Percentiles rank a stretch among this genome's conserved stretches.
Evolutionary conservation across 2,888 invertebrate species (phyloP).

Genomic region (Lasioglossum calceatum): DNA sequence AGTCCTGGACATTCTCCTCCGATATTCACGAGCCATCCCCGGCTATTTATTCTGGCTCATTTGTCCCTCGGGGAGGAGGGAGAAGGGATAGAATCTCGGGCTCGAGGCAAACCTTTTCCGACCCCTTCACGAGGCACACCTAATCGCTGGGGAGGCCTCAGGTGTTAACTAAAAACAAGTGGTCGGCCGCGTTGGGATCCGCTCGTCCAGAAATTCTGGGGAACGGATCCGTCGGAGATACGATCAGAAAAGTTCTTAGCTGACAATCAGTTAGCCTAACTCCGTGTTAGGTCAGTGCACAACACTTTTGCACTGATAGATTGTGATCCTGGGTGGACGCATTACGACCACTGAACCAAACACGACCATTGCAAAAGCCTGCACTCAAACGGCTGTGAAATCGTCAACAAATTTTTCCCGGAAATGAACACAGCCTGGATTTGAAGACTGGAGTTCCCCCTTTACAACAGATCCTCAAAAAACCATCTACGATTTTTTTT

Average conservation of each 20-base stretch:
- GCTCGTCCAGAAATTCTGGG: slow-evolving; percentile 46
- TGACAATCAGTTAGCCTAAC: neutral
- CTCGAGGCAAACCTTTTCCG: slow-evolving; percentile 18
- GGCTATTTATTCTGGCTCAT: slow-evolving; percentile 74
- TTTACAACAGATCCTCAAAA: neutral
- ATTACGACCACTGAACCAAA: no score
- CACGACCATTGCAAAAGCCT: no score
- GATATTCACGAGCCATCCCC: slow-evolving; percentile 65
- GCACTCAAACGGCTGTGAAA: neutral
- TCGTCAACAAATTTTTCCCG: neutral
- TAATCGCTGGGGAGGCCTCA: slow-evolving; percentile 55
- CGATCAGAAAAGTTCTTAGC: neutral
- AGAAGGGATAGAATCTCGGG: slow-evolving; percentile 4
- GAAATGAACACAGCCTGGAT: neutral
- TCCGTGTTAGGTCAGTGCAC: no score
- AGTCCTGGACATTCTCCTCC: slow-evolving; percentile 69
- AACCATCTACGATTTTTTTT: neutral
- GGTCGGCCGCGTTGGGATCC: slow-evolving; percentile 53
- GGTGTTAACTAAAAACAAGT: slow-evolving; percentile 75
- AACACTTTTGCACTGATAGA: no score
- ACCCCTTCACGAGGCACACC: slow-evolving; percentile 34
- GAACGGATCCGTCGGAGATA: neutral
- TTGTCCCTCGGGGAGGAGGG: slow-evolving; percentile 62
- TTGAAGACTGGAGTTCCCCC: neutral
- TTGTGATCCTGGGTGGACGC: no score